phyloP scores from a whole-genome alignment of 2,888 invertebrate species.

The Xestia sexstrigata region DNA sequence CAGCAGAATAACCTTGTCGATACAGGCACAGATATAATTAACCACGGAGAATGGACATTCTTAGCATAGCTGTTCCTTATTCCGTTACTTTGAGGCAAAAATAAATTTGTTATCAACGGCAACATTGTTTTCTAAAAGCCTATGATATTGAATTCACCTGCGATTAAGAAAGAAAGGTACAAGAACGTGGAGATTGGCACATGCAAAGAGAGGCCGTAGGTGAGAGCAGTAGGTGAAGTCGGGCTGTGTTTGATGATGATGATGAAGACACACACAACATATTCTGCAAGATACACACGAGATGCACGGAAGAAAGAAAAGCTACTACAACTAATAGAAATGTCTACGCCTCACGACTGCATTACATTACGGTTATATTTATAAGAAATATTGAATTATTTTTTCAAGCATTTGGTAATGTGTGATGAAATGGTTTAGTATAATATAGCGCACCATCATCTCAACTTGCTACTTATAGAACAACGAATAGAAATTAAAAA shows the following conservation, averaged over 20 bases:
- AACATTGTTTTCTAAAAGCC: conserved; percentile 26
- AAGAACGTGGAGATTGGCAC: too few relatives aligned
- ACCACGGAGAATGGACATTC: conserved; percentile 82
- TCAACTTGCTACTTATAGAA: too few relatives aligned
- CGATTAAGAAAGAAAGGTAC: not conserved
- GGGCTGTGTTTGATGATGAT: too few relatives aligned
- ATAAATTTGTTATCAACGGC: conserved; percentile 52
- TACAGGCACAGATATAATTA: conserved; percentile 63
- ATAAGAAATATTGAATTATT: not conserved
- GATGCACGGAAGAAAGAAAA: not conserved
- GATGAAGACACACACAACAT: too few relatives aligned
- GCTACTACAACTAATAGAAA: not conserved
- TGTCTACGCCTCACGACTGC: not conserved
- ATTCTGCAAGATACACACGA: too few relatives aligned
- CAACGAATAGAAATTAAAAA: too few relatives aligned
- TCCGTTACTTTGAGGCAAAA: conserved; percentile 68
- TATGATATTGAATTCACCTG: not conserved
- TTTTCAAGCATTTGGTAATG: too few relatives aligned
- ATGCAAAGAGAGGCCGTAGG: too few relatives aligned
- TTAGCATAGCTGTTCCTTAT: conserved; percentile 70
- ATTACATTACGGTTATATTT: not conserved
- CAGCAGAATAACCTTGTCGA: conserved; percentile 75
- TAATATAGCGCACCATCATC: too few relatives aligned
- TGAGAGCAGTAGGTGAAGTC: too few relatives aligned
- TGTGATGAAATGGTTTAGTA: too few relatives aligned